These are phyloP conservation scores for Falco novaeseelandiae DNA, from an alignment of 2,797 vertebrate species.

Conservation along the genomic window DNA sequence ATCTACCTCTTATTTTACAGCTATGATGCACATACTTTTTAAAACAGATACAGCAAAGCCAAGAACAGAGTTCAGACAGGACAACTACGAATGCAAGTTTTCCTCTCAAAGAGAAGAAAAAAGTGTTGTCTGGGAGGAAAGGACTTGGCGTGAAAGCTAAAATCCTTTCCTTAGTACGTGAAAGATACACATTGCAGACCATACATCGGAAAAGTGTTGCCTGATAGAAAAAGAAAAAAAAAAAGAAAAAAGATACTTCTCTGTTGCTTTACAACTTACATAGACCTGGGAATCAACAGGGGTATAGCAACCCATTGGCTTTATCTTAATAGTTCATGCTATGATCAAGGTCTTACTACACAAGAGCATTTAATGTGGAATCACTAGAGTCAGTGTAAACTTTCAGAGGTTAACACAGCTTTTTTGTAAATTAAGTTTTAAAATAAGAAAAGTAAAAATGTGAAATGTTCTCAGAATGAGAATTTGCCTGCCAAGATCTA, in stretches of 20 bases:
- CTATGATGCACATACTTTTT: background rate
- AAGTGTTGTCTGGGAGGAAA: background rate
- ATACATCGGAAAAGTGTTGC: background rate
- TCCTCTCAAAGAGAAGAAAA: constrained; percentile 5
- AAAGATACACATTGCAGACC: background rate
- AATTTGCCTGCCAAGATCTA: constrained; percentile 64
- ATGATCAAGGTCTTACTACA: background rate
- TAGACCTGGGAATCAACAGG: background rate
- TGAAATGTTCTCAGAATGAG: constrained; percentile 47
- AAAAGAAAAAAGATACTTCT: background rate
- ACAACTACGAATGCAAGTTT: background rate
- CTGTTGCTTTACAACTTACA: background rate
- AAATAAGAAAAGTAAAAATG: background rate
- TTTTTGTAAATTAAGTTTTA: background rate
- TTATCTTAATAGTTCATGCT: background rate
- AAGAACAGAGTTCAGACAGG: background rate
- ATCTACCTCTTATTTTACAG: background rate
- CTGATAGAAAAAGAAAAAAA: background rate
- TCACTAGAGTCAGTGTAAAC: background rate
- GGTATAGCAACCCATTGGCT: background rate
- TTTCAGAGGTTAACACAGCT: background rate
- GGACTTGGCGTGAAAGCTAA: background rate
- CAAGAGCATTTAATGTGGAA: background rate
- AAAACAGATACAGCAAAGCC: background rate
- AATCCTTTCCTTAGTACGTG: background rate